phyloP scores from a whole-genome alignment of 2,113 vertebrate species.

The Cyanocitta stelleri region DNA sequence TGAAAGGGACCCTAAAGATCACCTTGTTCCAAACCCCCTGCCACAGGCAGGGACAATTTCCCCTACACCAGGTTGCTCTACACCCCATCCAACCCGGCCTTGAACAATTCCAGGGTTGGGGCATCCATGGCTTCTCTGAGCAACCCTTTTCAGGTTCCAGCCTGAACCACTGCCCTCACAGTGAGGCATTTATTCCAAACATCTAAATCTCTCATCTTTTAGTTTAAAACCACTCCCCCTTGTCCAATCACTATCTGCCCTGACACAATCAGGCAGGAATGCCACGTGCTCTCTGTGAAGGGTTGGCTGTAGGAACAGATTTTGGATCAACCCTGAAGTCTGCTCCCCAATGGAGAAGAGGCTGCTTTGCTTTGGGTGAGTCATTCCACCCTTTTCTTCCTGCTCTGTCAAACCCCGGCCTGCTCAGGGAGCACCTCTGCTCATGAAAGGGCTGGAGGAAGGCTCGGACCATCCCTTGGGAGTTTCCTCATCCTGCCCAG shows the following conservation, averaged over 20 bases:
- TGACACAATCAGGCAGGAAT: background rate
- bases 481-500: background rate
- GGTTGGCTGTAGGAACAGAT: background rate
- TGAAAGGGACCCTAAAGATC: background rate
- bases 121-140: background rate
- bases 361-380: background rate
- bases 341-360: background rate
- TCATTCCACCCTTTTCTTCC: background rate
- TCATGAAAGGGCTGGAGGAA: background rate
- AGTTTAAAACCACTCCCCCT: background rate
- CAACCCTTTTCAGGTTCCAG: background rate
- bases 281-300: rapidly evolving
- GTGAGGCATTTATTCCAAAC: background rate
- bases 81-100: background rate
- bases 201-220: background rate
- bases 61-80: background rate
- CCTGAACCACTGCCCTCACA: background rate
- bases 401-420: background rate
- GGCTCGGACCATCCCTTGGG: background rate
- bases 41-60: background rate
- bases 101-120: background rate
- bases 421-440: background rate
- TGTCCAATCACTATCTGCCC: background rate
- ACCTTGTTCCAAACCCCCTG: background rate
- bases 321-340: background rate